Base-by-base conservation (phyloP, 2,888 invertebrate genomes). In the Fissipunctia ypsillon region DNA sequence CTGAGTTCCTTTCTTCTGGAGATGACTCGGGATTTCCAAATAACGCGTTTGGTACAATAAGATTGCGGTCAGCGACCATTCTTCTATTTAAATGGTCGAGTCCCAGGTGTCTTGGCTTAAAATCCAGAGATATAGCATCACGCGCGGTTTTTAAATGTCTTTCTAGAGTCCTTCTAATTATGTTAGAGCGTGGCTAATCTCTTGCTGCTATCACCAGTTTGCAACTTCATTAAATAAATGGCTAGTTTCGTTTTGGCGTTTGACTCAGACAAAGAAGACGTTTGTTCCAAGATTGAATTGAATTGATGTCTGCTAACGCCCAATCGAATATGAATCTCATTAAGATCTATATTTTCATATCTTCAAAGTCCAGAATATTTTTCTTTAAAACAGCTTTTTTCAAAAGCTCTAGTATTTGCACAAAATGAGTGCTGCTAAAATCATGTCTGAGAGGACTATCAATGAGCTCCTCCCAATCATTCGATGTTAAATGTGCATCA, bases 31-130 rank as follows among this genome's bases (percentile, higher is more conserved):
- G 50, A n/a, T 50, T 50, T 50, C 50, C 50, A n/a, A 50, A 50
- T 50, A 50, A n/a, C n/a, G 50, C 50, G 50, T 50, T 50, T 50
- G n/a, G 50, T n/a, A 50, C n/a, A 50, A n/a, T n/a, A n/a, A 50
- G 50, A n/a, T 52, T 52, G 50, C n/a, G 50, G n/a, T 52, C 50
- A 52, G 50, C 50, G n/a, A 52, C n/a, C n/a, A 52, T 52, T 52
- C 50, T 50, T n/a, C 50, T 52, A n/a, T 52, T 45, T 45, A 45
- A 45, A 45, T 45, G 45, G 48, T 48, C 48, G 48, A 48, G 48
- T 48, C 48, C 48, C 48, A 48, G 48, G 48, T 48, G 48, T 0
- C 48, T 48, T 48, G 22, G 48, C 22, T 48, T 48, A 48, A 48
- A 48, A 48, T 48, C 48, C 22, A 48, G 48, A 48, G 48, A 48